Base-by-base conservation (phyloP, 1,140 invertebrate species). In the Tenebrio molitor region DNA sequence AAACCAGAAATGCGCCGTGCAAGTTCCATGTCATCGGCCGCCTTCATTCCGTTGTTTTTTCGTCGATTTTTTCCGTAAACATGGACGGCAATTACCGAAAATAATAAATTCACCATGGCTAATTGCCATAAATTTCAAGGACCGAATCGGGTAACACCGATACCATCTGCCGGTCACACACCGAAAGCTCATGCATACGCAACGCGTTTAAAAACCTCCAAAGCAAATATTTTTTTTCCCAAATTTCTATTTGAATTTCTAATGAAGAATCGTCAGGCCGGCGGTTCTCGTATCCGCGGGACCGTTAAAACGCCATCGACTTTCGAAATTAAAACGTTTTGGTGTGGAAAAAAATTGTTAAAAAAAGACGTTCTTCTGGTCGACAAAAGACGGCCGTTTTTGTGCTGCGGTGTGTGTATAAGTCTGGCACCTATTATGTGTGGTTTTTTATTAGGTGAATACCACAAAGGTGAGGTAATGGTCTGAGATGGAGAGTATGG, bases 401-500 rank as follows among this genome's bases (percentile, higher is more conserved):
- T 33, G 29, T 33, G 29, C 10, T 39, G 36, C 12, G 36, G 36
- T 39, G 36, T 39, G 36, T 17, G 46, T 53, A 23, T 21, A 53
- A 53, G 46, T 53, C 46, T 53, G n/a, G 17, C 10, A 53, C 21
- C 50, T 50, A 58, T 58, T 58, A 58, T 29, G 50, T 58, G 50
- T 25, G 21, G 21, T 58, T 58, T 58, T 58, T 58, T 29, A 58
- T 29, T 58, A 29, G 12, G 21, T 34, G 50, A 29, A 58, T 58
- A 58, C 50, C 50, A 58, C 23, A 25, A 58, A 58, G 50, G 50
- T 58, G 50, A 58, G 50, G 50, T 58, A 58, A 58, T 58, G 50
- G 50, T 29, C 29, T 21, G 23, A 29, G 50, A 58, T 25, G 16
- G 46, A 53, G 16, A 12, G 21, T 29, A 10, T 39, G 19, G 50